Conservation (phyloP, 2,888 invertebrate species). For the Pachliopta kotzebuea region DNA sequence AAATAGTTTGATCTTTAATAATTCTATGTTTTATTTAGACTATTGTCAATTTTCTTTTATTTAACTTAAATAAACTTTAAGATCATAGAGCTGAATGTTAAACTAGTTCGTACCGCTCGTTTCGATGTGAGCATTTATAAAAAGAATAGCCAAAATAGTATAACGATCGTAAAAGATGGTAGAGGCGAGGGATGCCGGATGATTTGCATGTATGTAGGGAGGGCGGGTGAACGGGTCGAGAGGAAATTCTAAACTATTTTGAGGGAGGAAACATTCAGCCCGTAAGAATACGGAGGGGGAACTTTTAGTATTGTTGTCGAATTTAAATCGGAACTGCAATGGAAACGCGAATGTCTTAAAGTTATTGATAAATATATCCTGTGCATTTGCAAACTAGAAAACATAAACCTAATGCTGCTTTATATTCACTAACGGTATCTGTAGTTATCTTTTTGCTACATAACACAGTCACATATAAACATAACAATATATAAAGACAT, state of each 20-base stretch:
- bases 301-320: conserved; percentile 30
- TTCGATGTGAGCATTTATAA: neutral
- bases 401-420: conserved; percentile 21
- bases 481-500: no score
- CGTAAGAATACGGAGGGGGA: conserved; percentile 28
- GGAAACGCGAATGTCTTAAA: conserved; percentile 17
- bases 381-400: conserved; percentile 18
- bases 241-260: conserved; percentile 30
- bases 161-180: conserved; percentile 52
- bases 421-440: neutral
- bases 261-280: conserved; percentile 28
- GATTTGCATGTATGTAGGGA: conserved; percentile 53
- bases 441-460: no score
- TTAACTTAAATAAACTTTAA: neutral
- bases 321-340: conserved; percentile 25
- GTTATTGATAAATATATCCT: conserved; percentile 19
- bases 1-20: no score
- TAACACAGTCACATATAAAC: no score
- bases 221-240: conserved; percentile 20
- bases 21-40: no score
- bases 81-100: neutral
- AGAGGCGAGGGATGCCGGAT: conserved; percentile 40
- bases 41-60: no score
- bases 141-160: conserved; percentile 30
- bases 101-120: neutral